Evolutionary conservation across 1,140 invertebrate genomes (phyloP).

Genomic region (Idris sp.): DNA sequence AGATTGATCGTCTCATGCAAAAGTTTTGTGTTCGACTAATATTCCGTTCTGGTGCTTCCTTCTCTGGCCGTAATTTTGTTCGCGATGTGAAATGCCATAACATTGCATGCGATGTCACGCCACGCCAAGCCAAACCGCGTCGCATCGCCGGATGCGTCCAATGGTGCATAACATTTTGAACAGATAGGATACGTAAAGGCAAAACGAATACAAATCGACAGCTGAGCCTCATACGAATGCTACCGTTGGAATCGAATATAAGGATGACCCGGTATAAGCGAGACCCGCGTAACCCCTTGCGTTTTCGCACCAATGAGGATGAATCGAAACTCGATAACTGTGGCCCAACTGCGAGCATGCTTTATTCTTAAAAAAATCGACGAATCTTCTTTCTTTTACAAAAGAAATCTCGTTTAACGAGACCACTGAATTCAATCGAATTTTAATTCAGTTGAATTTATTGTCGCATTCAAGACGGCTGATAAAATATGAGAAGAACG

Average conservation of each 20-base stretch:
- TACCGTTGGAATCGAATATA: slow-evolving; percentile 52
- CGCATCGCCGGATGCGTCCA: slow-evolving; percentile 61
- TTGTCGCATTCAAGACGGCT: no score
- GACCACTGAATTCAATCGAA: background rate
- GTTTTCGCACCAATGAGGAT: slow-evolving; percentile 32
- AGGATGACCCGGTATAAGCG: slow-evolving; percentile 57
- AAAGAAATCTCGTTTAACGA: slow-evolving; percentile 3
- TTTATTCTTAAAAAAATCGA: slow-evolving; percentile 41
- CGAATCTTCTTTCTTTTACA: slow-evolving; percentile 1
- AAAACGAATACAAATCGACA: slow-evolving; percentile 62
- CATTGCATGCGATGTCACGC: slow-evolving; percentile 52
- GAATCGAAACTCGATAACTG: slow-evolving; percentile 54
- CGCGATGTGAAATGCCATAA: slow-evolving; percentile 52
- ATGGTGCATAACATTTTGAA: slow-evolving; percentile 61
- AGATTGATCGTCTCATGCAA: slow-evolving; percentile 33
- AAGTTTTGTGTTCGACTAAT: slow-evolving; percentile 34
- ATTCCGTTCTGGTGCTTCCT: slow-evolving; percentile 38
- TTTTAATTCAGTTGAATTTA: no score
- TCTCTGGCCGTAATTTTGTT: slow-evolving; percentile 34
- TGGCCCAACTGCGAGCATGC: slow-evolving; percentile 27
- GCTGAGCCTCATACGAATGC: slow-evolving; percentile 54
- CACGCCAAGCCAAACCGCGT: slow-evolving; percentile 38
- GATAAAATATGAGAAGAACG: no score
- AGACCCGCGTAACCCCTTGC: slow-evolving; percentile 28
- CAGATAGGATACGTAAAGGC: slow-evolving; percentile 60